Evolutionary conservation across 1,140 invertebrate genomes (phyloP).

Genomic region (Penaeus japonicus): DNA sequence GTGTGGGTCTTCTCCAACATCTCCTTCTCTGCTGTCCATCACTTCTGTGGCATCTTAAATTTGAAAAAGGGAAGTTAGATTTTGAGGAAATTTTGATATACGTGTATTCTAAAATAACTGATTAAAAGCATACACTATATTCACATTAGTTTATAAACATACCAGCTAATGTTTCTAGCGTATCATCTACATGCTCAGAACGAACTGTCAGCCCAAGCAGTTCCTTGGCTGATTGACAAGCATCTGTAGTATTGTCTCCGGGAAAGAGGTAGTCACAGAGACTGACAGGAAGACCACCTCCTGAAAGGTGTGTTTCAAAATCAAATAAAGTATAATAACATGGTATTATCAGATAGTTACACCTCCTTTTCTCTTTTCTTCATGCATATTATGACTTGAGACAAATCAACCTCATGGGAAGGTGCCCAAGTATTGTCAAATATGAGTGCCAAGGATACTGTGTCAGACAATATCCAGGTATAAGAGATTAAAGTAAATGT

Average conservation of each 20-base stretch:
- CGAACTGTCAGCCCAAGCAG: constrained; percentile 29
- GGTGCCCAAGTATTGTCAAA: too few relatives aligned
- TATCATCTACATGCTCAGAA: constrained; percentile 47
- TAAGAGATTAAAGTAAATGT: too few relatives aligned
- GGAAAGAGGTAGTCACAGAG: constrained; percentile 52
- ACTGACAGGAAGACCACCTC: constrained; percentile 40
- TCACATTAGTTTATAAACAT: too few relatives aligned
- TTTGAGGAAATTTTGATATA: not conserved
- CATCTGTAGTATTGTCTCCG: constrained; percentile 42
- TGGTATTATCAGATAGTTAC: not conserved
- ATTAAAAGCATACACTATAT: too few relatives aligned
- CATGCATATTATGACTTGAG: too few relatives aligned
- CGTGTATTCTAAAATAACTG: not conserved
- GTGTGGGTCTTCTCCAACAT: not conserved
- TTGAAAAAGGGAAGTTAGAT: not conserved
- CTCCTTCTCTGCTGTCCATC: not conserved
- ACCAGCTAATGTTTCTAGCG: constrained; percentile 47
- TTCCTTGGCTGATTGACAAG: constrained; percentile 52
- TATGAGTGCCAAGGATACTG: too few relatives aligned
- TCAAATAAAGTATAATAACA: not conserved
- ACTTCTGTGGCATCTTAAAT: constrained; percentile 22
- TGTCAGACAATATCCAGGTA: too few relatives aligned
- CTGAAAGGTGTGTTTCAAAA: not conserved
- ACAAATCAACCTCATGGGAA: too few relatives aligned
- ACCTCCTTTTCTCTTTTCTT: too few relatives aligned